phyloP scores from a whole-genome alignment of 2,797 vertebrate genomes.

The Presbytis comata region DNA sequence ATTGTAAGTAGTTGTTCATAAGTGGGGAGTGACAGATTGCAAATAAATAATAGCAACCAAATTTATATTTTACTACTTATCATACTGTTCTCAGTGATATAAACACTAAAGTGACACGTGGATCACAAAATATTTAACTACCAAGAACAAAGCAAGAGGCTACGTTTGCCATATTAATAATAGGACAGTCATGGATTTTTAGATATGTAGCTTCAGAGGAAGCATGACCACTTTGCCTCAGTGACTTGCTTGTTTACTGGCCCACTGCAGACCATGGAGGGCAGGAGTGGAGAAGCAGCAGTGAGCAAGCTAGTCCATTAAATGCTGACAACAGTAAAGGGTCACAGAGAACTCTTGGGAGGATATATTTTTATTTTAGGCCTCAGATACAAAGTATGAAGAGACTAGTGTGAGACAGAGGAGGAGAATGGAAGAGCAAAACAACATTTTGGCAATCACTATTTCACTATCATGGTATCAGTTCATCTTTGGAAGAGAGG shows the following conservation, averaged over 20 bases:
- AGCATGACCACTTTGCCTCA: neutral
- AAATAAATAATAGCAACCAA: conserved; percentile 7
- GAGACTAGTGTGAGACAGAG: neutral
- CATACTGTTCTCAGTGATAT: neutral
- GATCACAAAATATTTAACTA: neutral
- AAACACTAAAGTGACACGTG: neutral
- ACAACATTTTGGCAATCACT: neutral
- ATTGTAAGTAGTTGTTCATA: neutral
- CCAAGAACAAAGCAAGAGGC: neutral
- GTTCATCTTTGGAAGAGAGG: neutral
- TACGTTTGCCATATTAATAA: neutral
- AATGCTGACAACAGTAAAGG: neutral
- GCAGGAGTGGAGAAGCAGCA: neutral
- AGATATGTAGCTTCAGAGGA: neutral
- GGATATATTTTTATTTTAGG: neutral
- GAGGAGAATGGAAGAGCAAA: neutral
- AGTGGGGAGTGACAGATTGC: neutral
- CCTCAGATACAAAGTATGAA: neutral
- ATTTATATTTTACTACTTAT: neutral
- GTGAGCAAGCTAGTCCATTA: neutral
- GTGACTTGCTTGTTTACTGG: neutral
- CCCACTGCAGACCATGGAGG: neutral
- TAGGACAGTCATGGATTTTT: neutral
- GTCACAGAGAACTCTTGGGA: neutral
- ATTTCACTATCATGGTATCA: neutral